Base-by-base conservation (phyloP, 2,113 vertebrate genomes). In the Carlito syrichta region DNA sequence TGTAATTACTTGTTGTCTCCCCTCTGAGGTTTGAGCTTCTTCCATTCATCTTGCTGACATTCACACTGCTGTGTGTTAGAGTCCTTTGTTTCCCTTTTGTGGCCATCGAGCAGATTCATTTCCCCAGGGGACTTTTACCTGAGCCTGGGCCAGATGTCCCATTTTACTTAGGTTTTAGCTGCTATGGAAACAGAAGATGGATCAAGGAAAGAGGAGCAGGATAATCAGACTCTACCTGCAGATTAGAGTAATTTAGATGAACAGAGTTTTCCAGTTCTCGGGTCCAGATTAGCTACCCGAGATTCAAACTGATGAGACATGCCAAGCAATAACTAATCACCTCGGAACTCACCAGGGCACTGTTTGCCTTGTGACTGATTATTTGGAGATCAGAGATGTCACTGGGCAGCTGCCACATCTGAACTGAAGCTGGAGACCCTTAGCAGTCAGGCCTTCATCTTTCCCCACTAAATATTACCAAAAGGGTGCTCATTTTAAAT, bases 141-240 rank as follows among this genome's bases (percentile, higher is more conserved):
- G 97, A 74, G 93, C 91, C 97, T 82, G 87, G 97, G 96, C 98
- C 98, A 98, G 98, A 98, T 98, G 98, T 98, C 98, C 98, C 98
- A 97, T 98, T 98, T 98, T 98, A 97, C 96, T 93, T 97, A 95
- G 98, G 98, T 97, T 97, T 99, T 98, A 98, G 98, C 98, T 99
- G 98, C 98, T 99, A 98, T 98, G 98, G 99, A 99, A 99, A 99
- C 98, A 98, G 98, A 98, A 97, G 97, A 98, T 97, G 96, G 98
- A 98, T 97, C 97, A 97, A 97, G 96, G 97, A 95, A 97, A 98
- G 97, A 98, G 86, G 94, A 98, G 96, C 95, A 91, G 97, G 97
- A 97, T 98, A 98, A 98, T 98, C 98, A 98, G 98, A 98, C 98
- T 98, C 98, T 98, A 98, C 98, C 98, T 98, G 98, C 96, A 97